Evolutionary conservation across 2,113 vertebrate genomes (phyloP).

Genomic region (Apteryx mantelli): DNA sequence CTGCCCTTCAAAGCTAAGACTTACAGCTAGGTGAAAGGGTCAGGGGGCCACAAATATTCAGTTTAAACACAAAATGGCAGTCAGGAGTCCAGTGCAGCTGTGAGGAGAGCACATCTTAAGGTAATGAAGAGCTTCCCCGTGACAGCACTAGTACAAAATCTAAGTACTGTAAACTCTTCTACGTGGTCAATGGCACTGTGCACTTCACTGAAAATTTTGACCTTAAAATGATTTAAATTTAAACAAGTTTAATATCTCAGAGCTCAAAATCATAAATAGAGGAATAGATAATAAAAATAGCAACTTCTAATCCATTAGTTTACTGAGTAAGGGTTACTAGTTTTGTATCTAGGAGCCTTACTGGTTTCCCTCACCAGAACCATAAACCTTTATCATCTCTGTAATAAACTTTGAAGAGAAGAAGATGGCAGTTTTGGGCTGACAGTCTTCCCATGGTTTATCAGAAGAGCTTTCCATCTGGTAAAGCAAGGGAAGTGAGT

Average conservation of each 20-base stretch:
- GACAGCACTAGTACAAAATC: neutral
- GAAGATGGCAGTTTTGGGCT: neutral
- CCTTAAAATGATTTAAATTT: neutral
- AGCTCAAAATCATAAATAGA: neutral
- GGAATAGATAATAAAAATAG: neutral
- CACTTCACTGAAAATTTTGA: neutral
- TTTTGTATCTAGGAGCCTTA: neutral
- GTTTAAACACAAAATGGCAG: neutral
- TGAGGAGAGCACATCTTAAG: neutral
- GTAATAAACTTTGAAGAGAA: neutral
- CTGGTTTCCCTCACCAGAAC: neutral
- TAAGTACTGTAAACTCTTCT: neutral
- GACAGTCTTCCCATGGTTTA: neutral
- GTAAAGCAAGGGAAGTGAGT: neutral
- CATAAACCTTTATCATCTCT: neutral
- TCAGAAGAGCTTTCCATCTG: neutral
- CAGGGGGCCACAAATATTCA: neutral
- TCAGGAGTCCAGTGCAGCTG: neutral
- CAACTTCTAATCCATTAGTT: neutral
- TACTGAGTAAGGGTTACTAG: neutral
- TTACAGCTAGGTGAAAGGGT: neutral
- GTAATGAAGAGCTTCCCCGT: neutral
- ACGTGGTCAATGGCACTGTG: neutral
- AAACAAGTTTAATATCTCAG: neutral
- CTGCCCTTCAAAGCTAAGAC: neutral